Percentiles rank a stretch among this genome's conserved stretches.
These are phyloP conservation scores for Drosophila dunni DNA, from an alignment of 1,140 invertebrate genomes.

Conservation along the genomic window DNA sequence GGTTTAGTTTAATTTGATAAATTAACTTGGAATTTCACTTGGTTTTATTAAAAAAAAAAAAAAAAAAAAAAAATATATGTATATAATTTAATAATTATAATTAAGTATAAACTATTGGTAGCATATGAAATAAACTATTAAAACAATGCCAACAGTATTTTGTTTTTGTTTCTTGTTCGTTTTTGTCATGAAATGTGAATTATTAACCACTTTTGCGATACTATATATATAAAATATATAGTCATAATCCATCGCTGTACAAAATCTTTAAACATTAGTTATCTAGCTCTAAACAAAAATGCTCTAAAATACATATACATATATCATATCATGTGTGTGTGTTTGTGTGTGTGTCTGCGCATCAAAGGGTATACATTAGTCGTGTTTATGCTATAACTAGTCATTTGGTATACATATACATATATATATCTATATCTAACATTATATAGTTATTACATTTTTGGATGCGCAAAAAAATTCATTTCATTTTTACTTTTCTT, in stretches of 20 bases:
- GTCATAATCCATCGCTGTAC: slow-evolving; percentile 48
- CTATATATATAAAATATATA: slow-evolving; percentile 7
- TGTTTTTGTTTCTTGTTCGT: slow-evolving; percentile 1
- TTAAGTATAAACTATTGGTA: slow-evolving; percentile 27
- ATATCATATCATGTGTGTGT: slow-evolving; percentile 32
- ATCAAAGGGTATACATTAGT: slow-evolving; percentile 54
- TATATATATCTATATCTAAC: slow-evolving; percentile 26
- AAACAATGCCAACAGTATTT: slow-evolving; percentile 40
- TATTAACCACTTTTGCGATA: slow-evolving; percentile 15
- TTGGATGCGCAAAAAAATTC: slow-evolving; percentile 43
- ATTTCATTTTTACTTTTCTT: slow-evolving; percentile 38
- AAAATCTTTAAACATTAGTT: slow-evolving; percentile 50
- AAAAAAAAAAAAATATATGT: slow-evolving; percentile 18
- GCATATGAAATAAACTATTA: slow-evolving; percentile 39
- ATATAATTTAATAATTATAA: slow-evolving; percentile 16
- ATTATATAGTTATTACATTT: slow-evolving; percentile 3
- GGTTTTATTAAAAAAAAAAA: slow-evolving; percentile 40
- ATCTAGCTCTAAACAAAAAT: slow-evolving; percentile 55
- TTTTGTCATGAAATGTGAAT: slow-evolving; percentile 18
- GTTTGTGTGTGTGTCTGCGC: slow-evolving; percentile 30
- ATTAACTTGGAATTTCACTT: slow-evolving; percentile 44
- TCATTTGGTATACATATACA: slow-evolving; percentile 43
- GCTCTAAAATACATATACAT: slow-evolving; percentile 63
- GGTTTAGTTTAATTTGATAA: neutral
- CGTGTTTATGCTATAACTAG: slow-evolving; percentile 47